Evolutionary conservation across 2,113 vertebrate species (phyloP), one percentile per base, ranked within the genome.

Genomic region (Protobothrops mucrosquamatus): DNA sequence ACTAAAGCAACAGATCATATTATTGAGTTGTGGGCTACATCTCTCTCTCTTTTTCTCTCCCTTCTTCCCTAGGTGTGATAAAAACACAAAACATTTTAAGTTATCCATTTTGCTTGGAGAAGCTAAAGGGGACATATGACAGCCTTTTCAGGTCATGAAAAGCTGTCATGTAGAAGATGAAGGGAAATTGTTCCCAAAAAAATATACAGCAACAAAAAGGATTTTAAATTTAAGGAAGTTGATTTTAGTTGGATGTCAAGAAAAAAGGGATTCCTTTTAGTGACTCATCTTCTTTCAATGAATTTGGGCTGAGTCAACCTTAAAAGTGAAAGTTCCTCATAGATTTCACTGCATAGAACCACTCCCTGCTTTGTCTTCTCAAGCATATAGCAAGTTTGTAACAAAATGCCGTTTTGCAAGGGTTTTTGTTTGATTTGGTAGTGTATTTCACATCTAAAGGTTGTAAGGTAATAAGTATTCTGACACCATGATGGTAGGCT

Each of bases 361-460:
- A 26, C 18, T 88, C 85, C 24, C 11, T 64, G 34, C 18, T 26
- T 87, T 64, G 15, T 39, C 86, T 6, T 1, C 23, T 39, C 18
- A 64, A 59, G 89, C 6, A 56, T 14, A 7, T 46, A 20, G 10
- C 22, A 56, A 55, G 14, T 4, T 46, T 55, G n/a, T 51, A 26
- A 39, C 15, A 87, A 87, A n/a, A 88, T 26, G 81, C 7, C 39
- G 1, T n/a, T 87, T 69, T 87, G 29, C 29, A 43, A 87, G 55
- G 24, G 23, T 87, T 87, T 93, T 74, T 15, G 6, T 18, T 74
- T 18, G 2, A 34, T 74, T 69, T 74, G 64, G 18, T 59, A 69
- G 2, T 24, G 87, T 93, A n/a, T 69, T 61, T 93, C 48, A 91
- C 87, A 64, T 87, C 89, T 55, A 57, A 91, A 87, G 34, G 57